Evolutionary conservation across 1,140 invertebrate species (phyloP).

Genomic region (Tribolium castaneum): DNA sequence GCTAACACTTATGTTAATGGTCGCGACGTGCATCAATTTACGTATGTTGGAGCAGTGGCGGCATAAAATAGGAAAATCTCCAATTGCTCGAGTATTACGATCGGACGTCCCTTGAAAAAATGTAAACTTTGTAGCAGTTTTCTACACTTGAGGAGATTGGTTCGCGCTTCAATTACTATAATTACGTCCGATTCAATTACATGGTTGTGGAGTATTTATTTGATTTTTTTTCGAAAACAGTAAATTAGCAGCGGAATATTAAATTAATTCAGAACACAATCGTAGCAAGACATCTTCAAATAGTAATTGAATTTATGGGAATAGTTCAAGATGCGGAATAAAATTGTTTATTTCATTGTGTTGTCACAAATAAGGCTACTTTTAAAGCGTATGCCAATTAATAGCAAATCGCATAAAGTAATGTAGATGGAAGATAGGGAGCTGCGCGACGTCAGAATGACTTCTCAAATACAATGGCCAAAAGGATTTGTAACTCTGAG

Average conservation of each 20-base stretch:
- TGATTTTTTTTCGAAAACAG: not conserved
- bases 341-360: slow-evolving; percentile 54
- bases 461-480: slow-evolving; percentile 42
- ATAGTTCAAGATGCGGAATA: slow-evolving; percentile 44
- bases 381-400: slow-evolving; percentile 53
- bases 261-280: slow-evolving; percentile 47
- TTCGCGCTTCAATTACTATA: slow-evolving; percentile 40
- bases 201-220: not conserved
- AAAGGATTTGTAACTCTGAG: slow-evolving; percentile 33
- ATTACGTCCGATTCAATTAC: slow-evolving; percentile 36
- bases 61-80: slow-evolving; percentile 15
- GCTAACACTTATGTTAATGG: slow-evolving; percentile 5
- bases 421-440: slow-evolving; percentile 53
- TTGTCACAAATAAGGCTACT: slow-evolving; percentile 49
- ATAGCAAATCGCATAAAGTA: slow-evolving; percentile 52
- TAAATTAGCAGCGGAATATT: slow-evolving; percentile 44
- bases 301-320: slow-evolving; percentile 50
- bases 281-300: slow-evolving; percentile 47
- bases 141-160: slow-evolving; percentile 44
- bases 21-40: slow-evolving; percentile 31
- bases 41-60: not conserved
- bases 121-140: slow-evolving; percentile 47
- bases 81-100: slow-evolving; percentile 34
- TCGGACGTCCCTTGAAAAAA: slow-evolving; percentile 40
- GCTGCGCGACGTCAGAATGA: slow-evolving; percentile 30